phyloP scores from a whole-genome alignment of 2,888 invertebrate species.

The Tillus elongatus region DNA sequence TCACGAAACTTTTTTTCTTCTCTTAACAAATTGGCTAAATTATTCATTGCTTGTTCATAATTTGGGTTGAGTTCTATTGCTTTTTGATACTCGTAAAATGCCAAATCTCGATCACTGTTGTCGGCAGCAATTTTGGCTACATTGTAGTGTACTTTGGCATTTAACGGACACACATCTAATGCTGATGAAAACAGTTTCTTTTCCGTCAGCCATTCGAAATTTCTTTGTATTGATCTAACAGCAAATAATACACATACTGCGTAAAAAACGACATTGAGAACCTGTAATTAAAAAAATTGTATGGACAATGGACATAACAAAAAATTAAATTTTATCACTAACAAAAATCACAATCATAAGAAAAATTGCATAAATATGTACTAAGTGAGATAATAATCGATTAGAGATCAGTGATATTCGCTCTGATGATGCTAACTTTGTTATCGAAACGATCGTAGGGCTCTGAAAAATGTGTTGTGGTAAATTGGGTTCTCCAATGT shows the following conservation, averaged over 20 bases:
- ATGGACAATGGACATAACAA: no score
- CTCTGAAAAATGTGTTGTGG: no score
- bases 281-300: slow-evolving; percentile 36
- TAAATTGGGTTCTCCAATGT: no score
- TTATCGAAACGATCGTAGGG: no score
- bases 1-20: slow-evolving; percentile 57
- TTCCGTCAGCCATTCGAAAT: slow-evolving; percentile 74
- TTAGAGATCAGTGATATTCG: no score
- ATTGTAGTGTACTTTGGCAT: slow-evolving; percentile 92
- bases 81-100: slow-evolving; percentile 65
- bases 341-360: slow-evolving; percentile 23
- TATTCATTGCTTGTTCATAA: slow-evolving; percentile 91
- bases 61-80: slow-evolving; percentile 55
- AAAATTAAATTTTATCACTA: slow-evolving; percentile 31
- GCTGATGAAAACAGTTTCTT: slow-evolving; percentile 70
- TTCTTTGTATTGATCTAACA: slow-evolving; percentile 51
- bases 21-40: slow-evolving; percentile 78
- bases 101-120: slow-evolving; percentile 54
- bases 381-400: no score
- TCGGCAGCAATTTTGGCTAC: slow-evolving; percentile 83
- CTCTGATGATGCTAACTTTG: no score
- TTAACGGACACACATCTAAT: slow-evolving; percentile 78
- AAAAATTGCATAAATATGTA: no score
- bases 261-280: slow-evolving; percentile 30
- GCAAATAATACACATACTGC: slow-evolving; percentile 31